These are phyloP conservation scores for Ypsolopha sequella DNA, from an alignment of 2,888 invertebrate genomes.

Conservation along the genomic window DNA sequence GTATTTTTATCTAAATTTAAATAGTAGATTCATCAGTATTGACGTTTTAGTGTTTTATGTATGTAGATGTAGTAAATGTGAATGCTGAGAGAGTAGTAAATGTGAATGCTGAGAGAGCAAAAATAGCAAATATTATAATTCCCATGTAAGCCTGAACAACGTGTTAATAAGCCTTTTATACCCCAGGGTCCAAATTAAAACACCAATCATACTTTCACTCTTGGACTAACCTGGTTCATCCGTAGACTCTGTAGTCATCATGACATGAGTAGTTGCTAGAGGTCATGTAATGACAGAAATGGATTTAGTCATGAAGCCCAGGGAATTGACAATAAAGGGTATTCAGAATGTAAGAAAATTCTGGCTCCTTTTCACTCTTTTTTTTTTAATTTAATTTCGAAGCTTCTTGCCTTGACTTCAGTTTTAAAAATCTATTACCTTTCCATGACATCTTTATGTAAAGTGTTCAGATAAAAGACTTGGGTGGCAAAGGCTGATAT, in stretches of 20 bases:
- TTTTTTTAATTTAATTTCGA: no score
- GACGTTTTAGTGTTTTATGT: constrained; percentile 12
- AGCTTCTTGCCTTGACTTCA: no score
- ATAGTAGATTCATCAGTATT: constrained; percentile 29
- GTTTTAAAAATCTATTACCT: no score
- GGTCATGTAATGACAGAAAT: background rate
- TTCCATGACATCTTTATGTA: no score
- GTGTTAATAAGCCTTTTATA: constrained; percentile 20
- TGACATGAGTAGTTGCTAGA: background rate
- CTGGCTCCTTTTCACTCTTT: background rate
- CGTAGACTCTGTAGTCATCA: background rate
- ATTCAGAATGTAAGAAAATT: background rate
- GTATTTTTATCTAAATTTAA: constrained; percentile 37
- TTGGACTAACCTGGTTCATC: constrained; percentile 59
- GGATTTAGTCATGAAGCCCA: constrained; percentile 15
- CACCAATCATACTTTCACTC: constrained; percentile 53
- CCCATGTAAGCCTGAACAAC: background rate
- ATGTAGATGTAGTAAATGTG: background rate
- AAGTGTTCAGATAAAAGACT: background rate
- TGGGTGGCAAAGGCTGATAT: background rate
- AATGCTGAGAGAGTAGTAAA: background rate
- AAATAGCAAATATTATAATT: constrained; percentile 12
- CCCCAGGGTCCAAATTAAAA: constrained; percentile 61
- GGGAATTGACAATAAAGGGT: constrained; percentile 40
- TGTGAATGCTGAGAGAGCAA: background rate